These are phyloP conservation scores for Geococcyx californianus DNA, from an alignment of 2,113 vertebrate species.

Conservation along the genomic window DNA sequence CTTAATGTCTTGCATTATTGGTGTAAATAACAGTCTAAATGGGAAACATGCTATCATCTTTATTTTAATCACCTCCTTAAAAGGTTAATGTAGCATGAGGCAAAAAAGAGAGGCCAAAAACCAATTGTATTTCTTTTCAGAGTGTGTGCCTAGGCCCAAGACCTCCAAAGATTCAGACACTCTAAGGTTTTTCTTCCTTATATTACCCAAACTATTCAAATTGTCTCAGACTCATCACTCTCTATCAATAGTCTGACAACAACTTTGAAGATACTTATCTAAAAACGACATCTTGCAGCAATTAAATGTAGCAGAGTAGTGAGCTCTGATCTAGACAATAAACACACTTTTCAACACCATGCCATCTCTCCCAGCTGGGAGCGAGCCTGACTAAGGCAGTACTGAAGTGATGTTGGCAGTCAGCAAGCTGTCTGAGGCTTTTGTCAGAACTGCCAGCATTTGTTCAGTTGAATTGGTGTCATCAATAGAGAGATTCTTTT, in stretches of 20 bases:
- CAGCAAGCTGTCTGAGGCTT: neutral
- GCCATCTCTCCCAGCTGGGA: conserved; percentile 10
- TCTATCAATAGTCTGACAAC: neutral
- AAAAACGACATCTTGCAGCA: conserved; percentile 19
- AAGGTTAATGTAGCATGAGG: neutral
- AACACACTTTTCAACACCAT: neutral
- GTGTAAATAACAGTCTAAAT: neutral
- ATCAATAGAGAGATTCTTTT: neutral
- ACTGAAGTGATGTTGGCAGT: neutral
- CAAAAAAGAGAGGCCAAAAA: neutral
- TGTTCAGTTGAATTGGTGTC: neutral
- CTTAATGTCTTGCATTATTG: neutral
- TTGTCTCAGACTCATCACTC: neutral
- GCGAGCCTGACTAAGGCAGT: neutral
- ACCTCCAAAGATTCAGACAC: neutral
- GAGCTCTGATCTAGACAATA: conserved; percentile 27
- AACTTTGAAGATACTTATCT: conserved; percentile 23
- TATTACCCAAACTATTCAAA: neutral
- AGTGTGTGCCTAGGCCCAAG: neutral
- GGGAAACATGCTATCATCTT: neutral
- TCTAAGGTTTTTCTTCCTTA: neutral
- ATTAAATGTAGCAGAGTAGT: neutral
- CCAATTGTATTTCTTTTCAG: neutral
- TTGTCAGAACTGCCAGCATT: neutral
- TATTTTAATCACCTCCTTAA: neutral